Evolutionary conservation across 37 sponge, comb jelly and placozoan genomes (phyloP), one percentile per base, ranked within the genome.

Genomic region (Lycopodina hypogea): DNA sequence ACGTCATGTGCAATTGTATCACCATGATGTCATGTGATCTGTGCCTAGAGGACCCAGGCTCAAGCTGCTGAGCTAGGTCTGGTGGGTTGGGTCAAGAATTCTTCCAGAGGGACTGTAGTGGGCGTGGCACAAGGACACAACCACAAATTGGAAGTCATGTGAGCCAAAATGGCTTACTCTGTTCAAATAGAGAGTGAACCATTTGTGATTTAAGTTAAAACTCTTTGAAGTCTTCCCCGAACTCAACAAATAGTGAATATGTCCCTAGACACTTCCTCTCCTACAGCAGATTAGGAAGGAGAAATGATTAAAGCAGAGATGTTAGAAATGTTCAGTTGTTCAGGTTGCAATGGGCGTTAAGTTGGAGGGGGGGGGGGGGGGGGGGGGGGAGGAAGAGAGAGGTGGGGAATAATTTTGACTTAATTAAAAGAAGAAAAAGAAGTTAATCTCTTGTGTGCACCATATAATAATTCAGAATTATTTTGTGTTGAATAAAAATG

Each of bases 1-100:
- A n/a, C n/a, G n/a, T n/a, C n/a, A n/a, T n/a, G n/a, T n/a, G n/a
- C n/a, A n/a, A n/a, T n/a, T n/a, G n/a, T n/a, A n/a, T n/a, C n/a
- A n/a, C n/a, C n/a, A n/a, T n/a, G n/a, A n/a, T n/a, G n/a, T n/a
- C n/a, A n/a, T 57, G 35, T 34, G 66, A 14, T 60, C 42, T 53
- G 3, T 39, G 26, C 41, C 38, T 42, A 90, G 90, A n/a, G n/a
- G 50, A 90, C 90, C 41, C 50, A 50, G 32, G 52, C 77, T 19
- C 69, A 28, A 28, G 83, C 88, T 33, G 14, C 26, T 3, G 34
- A 71, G 29, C 39, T 39, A 4, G 69, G 79, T 19, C 32, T 90
- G 48, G 70, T 74, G 0, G 90, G 90, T 19, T 90, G 79, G 84
- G 90, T 90, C 41, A 68, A 81, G 75, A 90, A 90, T 69, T 86